Evolutionary conservation across 2,113 vertebrate genomes (phyloP).

Genomic region (Haliaeetus leucogaster): DNA sequence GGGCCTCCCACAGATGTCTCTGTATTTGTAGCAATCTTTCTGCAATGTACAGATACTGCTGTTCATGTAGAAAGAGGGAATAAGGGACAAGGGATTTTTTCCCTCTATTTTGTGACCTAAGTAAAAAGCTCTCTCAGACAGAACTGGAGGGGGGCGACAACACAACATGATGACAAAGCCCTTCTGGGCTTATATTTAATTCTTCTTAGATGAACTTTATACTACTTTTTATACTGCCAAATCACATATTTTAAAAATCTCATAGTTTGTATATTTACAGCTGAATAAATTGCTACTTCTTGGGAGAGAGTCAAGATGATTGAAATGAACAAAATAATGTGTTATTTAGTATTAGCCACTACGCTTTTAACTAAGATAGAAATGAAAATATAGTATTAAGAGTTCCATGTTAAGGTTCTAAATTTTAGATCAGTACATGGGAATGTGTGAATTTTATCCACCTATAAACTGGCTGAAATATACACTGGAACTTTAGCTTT

Average conservation of each 20-base stretch:
- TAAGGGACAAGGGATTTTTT: not conserved
- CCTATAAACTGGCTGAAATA: not conserved
- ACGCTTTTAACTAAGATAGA: not conserved
- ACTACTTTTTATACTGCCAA: not conserved
- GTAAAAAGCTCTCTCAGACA: not conserved
- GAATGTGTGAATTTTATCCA: not conserved
- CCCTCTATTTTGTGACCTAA: not conserved
- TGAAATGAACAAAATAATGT: not conserved
- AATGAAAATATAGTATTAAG: not conserved
- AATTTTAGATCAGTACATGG: not conserved
- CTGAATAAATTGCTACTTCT: not conserved
- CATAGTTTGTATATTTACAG: not conserved
- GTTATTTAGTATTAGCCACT: not conserved
- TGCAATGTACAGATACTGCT: not conserved
- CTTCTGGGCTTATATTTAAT: not conserved
- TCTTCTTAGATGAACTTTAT: not conserved
- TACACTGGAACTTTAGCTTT: not conserved
- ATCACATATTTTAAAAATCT: not conserved
- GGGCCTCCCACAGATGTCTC: not conserved
- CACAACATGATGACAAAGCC: not conserved
- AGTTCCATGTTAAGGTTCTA: not conserved
- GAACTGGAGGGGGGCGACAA: fast-evolving
- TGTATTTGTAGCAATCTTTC: not conserved
- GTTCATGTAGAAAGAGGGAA: not conserved
- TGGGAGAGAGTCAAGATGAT: not conserved